phyloP scores from a whole-genome alignment of 2,113 vertebrate genomes.

The Siniperca chuatsi region DNA sequence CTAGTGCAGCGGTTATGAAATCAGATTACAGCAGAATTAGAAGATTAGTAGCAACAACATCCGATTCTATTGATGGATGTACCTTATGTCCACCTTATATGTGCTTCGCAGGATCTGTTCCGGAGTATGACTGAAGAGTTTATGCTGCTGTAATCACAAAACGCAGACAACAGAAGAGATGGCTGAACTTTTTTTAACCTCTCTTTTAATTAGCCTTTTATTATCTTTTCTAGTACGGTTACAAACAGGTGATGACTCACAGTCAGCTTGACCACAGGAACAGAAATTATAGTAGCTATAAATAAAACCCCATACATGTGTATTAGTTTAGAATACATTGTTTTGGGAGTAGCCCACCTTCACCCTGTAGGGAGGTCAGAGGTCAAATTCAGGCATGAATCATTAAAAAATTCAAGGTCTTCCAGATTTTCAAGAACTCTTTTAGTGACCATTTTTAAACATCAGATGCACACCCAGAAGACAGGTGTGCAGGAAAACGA shows the following conservation, averaged over 20 bases:
- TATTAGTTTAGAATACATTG: not conserved
- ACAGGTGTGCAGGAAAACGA: not conserved
- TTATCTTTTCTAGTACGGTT: not conserved
- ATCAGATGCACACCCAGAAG: not conserved
- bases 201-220: not conserved
- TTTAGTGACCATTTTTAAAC: too few relatives aligned
- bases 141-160: not conserved
- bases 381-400: not conserved
- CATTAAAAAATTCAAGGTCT: not conserved
- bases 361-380: not conserved
- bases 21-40: slow-evolving; percentile 58
- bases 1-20: slow-evolving; percentile 38
- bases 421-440: not conserved
- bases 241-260: slow-evolving; percentile 3
- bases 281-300: not conserved
- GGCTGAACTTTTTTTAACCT: not conserved
- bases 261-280: not conserved
- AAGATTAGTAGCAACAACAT: slow-evolving; percentile 49
- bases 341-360: not conserved
- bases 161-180: not conserved
- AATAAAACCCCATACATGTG: not conserved
- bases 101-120: not conserved
- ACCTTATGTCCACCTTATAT: slow-evolving; percentile 21
- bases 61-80: slow-evolving; percentile 22
- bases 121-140: not conserved